Evolutionary conservation across 2,113 vertebrate genomes (phyloP), one percentile per base, ranked within the genome.

Genomic region (Pterocles orientalis): DNA sequence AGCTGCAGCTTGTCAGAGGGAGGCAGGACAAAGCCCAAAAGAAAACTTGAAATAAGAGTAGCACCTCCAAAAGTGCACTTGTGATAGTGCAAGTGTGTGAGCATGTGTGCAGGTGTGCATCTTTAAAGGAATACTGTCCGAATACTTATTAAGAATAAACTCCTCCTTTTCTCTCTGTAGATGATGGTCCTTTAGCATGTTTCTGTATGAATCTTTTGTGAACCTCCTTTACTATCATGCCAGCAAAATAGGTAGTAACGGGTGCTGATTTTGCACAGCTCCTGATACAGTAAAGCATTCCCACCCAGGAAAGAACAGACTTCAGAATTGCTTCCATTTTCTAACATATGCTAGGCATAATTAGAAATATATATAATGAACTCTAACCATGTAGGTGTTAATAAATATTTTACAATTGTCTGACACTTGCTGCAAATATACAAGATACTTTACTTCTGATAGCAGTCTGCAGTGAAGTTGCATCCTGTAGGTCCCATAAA

Each of bases 381-480:
- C 88, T 94, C 45, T 89, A 97, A 97, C 69, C 54, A 87, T 94
- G 82, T 90, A 95, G 53, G 79, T 96, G 95, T 98, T 97, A 94
- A 97, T 95, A 97, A 97, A 97, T 98, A 97, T 96, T 98, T 97
- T 95, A 94, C 93, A 97, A 82, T 97, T 97, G 96, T 95, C 95
- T 97, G 96, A 85, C 92, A 95, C 92, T 94, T 96, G 87, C 86
- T 96, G 96, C 86, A 95, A 95, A 78, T 94, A 88, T 71, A 91
- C 69, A 72, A 95, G 89, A 82, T 91, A 91, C 94, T 97, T 96
- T 97, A 91, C 95, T 97, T 98, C 89, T 96, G 86, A 94, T 94
- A 97, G 83, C 85, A 95, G 84, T 93, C 95, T 95, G 69, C 94
- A 95, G 90, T 95, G 84, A 97, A 97, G 92, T 94, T 96, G 62